Conservation (phyloP, 2,797 vertebrate species). For the Pangasius larnaudii region DNA sequence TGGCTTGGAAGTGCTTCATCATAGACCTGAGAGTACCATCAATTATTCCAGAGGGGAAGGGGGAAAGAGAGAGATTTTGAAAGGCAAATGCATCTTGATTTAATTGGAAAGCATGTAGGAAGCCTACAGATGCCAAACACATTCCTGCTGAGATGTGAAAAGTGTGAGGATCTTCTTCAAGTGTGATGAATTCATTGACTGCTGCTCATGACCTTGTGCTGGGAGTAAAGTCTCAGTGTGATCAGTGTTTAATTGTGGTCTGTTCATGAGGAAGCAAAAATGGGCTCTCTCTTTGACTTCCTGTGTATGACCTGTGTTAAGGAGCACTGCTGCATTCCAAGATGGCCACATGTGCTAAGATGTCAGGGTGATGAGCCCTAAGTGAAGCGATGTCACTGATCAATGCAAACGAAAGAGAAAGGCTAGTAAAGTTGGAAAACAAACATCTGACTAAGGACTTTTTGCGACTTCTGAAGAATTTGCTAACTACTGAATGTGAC, state of each 20-base stretch:
- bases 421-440: slow-evolving; percentile 53
- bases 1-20: slow-evolving; percentile 77
- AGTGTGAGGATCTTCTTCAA: slow-evolving; percentile 53
- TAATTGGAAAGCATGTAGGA: slow-evolving; percentile 79
- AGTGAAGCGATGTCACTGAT: slow-evolving; percentile 51
- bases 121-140: slow-evolving; percentile 69
- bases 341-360: slow-evolving; percentile 28
- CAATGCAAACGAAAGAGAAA: slow-evolving; percentile 56
- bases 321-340: slow-evolving; percentile 8
- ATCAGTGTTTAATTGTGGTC: slow-evolving; percentile 41
- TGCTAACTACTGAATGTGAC: neutral
- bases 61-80: slow-evolving; percentile 62
- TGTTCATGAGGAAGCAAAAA: slow-evolving; percentile 36
- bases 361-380: neutral
- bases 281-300: neutral
- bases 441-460: slow-evolving; percentile 16
- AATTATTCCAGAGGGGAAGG: slow-evolving; percentile 77
- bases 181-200: slow-evolving; percentile 40
- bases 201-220: slow-evolving; percentile 50
- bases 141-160: slow-evolving; percentile 68
- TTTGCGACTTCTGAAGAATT: neutral
- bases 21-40: slow-evolving; percentile 78
- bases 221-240: slow-evolving; percentile 50
- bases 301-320: slow-evolving; percentile 17
- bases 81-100: slow-evolving; percentile 85